These are phyloP conservation scores for Drosophila mauritiana DNA, from an alignment of 1,140 invertebrate species.

Conservation along the genomic window DNA sequence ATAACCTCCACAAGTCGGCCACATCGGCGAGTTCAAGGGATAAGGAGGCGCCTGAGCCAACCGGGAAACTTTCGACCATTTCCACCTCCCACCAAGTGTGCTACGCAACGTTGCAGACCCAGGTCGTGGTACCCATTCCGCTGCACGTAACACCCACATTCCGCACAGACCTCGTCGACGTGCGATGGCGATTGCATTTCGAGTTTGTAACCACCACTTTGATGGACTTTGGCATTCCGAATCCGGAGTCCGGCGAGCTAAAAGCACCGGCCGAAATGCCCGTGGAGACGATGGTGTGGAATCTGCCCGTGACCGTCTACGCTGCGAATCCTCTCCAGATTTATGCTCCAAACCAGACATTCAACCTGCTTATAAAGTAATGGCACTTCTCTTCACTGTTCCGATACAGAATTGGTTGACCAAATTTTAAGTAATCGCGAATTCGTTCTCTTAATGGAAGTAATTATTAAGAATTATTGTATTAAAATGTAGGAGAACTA, in stretches of 20 bases:
- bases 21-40: conserved; percentile 85
- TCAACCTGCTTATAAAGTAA: conserved; percentile 73
- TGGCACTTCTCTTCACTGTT: background rate
- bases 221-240: conserved; percentile 84
- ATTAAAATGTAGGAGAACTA: too few species aligned
- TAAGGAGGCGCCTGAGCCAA: conserved; percentile 84
- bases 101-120: conserved; percentile 93
- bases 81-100: conserved; percentile 96
- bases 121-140: conserved; percentile 96
- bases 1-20: conserved; percentile 85
- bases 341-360: conserved; percentile 73
- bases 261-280: conserved; percentile 93
- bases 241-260: conserved; percentile 88
- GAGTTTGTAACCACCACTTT: conserved; percentile 95
- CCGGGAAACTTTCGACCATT: conserved; percentile 87
- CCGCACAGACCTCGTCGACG: conserved; percentile 91
- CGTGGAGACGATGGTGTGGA: conserved; percentile 99
- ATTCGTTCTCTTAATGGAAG: too few species aligned
- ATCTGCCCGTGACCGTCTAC: conserved; percentile 96
- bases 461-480: too few species aligned
- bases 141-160: conserved; percentile 97
- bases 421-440: background rate
- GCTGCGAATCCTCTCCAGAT: conserved; percentile 94
- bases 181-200: conserved; percentile 97
- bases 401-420: conserved; percentile 7